Evolutionary conservation across 2,113 vertebrate genomes (phyloP), one percentile per base, ranked within the genome.

Genomic region (Hypomesus transpacificus): DNA sequence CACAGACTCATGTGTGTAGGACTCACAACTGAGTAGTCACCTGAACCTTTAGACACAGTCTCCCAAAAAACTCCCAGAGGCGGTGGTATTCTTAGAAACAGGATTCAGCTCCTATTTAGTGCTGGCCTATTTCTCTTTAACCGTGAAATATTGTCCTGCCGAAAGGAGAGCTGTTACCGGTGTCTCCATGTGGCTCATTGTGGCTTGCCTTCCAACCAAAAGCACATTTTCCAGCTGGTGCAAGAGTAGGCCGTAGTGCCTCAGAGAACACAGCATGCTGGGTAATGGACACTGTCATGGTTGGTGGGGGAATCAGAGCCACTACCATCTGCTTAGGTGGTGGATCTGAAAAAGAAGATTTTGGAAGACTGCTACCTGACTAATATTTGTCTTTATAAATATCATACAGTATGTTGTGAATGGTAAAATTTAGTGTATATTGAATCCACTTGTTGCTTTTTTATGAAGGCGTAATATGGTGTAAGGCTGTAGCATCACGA

Each of bases 91-190:
- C 69, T 70, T n/a, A 52, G 69, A 60, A 53, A 70, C 24, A 50
- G 57, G 39, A 46, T 17, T 14, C 16, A n/a, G 20, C 46, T 62
- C 39, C 58, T 61, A 62, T 26, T 70, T 70, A 46, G 69, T 28
- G 14, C 58, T 70, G 69, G n/a, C 69, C 69, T 70, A 70, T 62
- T 61, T 70, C 16, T 62, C 24, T 26, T 28, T 61, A 6, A 61
- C 68, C 69, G n/a, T 62, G 58, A 70, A 70, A 62, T 51, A 70
- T 61, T 13, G 22, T 70, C 69, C 58, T 26, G 59, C 58, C 14
- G n/a, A 59, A 20, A 51, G 50, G 39, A 70, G 50, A 7, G 13
- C 57, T 70, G 39, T 62, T 70, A 61, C 22, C 14, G 14, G 22
- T 20, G 57, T 39, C 68, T 58, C 34, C 28, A 59, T 24, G 68